Evolutionary conservation across 2,113 vertebrate species (phyloP).

Genomic region (Lepus americanus): DNA sequence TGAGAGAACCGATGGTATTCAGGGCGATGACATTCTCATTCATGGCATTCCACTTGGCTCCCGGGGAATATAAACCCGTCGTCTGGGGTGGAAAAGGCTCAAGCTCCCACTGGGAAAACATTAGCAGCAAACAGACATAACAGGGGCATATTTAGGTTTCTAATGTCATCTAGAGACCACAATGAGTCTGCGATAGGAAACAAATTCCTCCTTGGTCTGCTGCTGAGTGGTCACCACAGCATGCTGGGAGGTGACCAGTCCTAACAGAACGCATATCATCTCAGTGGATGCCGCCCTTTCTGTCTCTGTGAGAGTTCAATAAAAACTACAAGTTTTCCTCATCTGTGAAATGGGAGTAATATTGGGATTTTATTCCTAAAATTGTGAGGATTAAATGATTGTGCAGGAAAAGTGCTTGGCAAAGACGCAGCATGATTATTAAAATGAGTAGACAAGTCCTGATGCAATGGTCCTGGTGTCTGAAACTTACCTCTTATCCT

Average conservation of each 20-base stretch:
- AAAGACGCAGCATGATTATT: neutral
- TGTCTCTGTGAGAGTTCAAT: neutral
- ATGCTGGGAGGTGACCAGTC: neutral
- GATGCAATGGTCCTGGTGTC: neutral
- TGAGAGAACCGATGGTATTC: slow-evolving; percentile 85
- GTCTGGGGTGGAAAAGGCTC: slow-evolving; percentile 80
- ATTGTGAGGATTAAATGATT: neutral
- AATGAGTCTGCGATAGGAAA: slow-evolving; percentile 69
- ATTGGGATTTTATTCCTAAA: neutral
- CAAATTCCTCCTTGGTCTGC: slow-evolving; percentile 77
- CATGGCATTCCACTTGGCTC: slow-evolving; percentile 84
- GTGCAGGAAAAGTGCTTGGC: neutral
- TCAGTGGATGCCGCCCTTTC: neutral
- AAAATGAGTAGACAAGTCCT: neutral
- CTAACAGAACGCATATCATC: neutral
- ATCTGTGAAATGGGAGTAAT: neutral
- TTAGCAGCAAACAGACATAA: slow-evolving; percentile 83
- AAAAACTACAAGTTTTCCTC: neutral
- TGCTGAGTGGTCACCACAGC: slow-evolving; percentile 48
- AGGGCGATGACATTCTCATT: slow-evolving; percentile 84
- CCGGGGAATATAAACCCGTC: slow-evolving; percentile 85
- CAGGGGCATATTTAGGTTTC: slow-evolving; percentile 83
- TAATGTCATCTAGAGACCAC: slow-evolving; percentile 75
- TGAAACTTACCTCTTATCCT: neutral
- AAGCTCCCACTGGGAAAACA: slow-evolving; percentile 81